These are phyloP conservation scores for Mellivora capensis DNA, from an alignment of 2,113 vertebrate species.

Conservation along the genomic window DNA sequence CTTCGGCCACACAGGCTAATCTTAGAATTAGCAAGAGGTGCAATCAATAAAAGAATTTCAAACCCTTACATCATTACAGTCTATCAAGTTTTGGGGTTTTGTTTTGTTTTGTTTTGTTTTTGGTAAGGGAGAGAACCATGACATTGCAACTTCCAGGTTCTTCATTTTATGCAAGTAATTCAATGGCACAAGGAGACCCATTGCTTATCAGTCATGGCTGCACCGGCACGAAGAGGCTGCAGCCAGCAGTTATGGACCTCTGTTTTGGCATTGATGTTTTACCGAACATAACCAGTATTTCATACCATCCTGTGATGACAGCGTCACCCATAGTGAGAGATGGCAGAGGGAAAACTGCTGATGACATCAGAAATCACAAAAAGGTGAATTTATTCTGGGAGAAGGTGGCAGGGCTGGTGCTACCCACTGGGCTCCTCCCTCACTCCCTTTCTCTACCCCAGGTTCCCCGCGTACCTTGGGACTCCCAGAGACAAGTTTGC, in stretches of 20 bases:
- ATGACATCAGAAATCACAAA: neutral
- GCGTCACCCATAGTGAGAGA: neutral
- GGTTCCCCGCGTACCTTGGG: neutral
- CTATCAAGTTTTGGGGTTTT: neutral
- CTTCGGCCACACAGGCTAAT: neutral
- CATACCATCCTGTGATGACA: neutral
- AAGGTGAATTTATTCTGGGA: neutral
- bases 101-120: too few species aligned
- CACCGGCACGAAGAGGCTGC: neutral
- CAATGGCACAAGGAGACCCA: neutral
- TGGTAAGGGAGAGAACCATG: neutral
- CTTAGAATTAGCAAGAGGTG: neutral
- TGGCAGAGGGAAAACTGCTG: neutral
- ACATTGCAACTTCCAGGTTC: neutral
- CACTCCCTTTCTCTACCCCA: too few species aligned
- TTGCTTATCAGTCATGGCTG: too few species aligned
- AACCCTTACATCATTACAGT: neutral
- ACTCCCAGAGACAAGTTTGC: neutral
- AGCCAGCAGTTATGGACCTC: neutral
- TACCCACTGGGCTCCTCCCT: neutral
- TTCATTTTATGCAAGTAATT: neutral
- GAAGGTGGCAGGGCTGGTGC: rapidly evolving
- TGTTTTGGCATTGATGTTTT: neutral
- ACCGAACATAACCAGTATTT: neutral
- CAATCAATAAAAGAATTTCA: neutral